Evolutionary conservation across 1,140 invertebrate genomes (phyloP).

Genomic region (Arctopsyche grandis): DNA sequence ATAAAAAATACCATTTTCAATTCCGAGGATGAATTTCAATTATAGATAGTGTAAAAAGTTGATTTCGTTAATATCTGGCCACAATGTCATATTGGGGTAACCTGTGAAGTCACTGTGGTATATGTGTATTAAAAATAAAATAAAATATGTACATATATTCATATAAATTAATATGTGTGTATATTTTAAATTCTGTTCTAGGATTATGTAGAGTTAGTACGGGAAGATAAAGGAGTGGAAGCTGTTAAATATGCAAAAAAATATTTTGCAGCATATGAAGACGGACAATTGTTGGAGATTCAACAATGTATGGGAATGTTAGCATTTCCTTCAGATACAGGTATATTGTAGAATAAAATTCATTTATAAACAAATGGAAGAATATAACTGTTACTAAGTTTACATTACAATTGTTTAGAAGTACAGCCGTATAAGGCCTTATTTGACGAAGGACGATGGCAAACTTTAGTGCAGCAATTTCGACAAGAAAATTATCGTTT

Average conservation of each 20-base stretch:
- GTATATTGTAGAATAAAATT: slow-evolving; percentile 63
- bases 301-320: slow-evolving; percentile 95
- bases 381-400: slow-evolving; percentile 8
- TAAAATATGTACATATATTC: too few relatives aligned
- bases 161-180: too few relatives aligned
- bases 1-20: too few relatives aligned
- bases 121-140: too few relatives aligned
- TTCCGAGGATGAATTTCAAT: too few relatives aligned
- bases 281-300: slow-evolving; percentile 87
- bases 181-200: slow-evolving; percentile 56
- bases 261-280: slow-evolving; percentile 87
- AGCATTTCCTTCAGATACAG: slow-evolving; percentile 86
- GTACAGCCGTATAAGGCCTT: slow-evolving; percentile 70
- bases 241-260: slow-evolving; percentile 95
- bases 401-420: slow-evolving; percentile 57
- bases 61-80: too few relatives aligned
- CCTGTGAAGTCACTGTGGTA: too few relatives aligned
- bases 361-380: slow-evolving; percentile 14
- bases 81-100: too few relatives aligned
- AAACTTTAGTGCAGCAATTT: slow-evolving; percentile 88
- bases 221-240: slow-evolving; percentile 84
- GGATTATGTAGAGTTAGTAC: slow-evolving; percentile 96
- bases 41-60: too few relatives aligned
- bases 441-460: slow-evolving; percentile 75
- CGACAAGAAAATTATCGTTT: slow-evolving; percentile 93